Evolutionary conservation across 2,888 invertebrate genomes (phyloP).

Genomic region (Macrophya annulata): DNA sequence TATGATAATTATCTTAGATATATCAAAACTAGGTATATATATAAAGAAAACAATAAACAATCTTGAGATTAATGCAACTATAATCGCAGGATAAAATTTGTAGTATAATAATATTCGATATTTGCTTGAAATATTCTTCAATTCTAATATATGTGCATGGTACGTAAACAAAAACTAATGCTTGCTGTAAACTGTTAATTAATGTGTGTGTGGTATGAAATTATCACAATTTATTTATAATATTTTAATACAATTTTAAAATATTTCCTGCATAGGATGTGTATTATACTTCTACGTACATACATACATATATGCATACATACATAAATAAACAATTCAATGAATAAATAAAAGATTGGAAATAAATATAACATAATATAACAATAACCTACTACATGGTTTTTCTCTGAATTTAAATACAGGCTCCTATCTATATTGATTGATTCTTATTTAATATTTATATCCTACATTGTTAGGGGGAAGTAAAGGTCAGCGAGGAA

Average conservation of each 20-base stretch:
- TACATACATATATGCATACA: no score
- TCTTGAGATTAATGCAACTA: background rate
- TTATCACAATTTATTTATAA: background rate
- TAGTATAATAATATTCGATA: background rate
- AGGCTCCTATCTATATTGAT: background rate
- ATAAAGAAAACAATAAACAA: background rate
- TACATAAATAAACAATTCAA: background rate
- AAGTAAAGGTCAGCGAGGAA: constrained; percentile 85
- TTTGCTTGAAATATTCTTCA: background rate
- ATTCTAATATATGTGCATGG: constrained; percentile 15
- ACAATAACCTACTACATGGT: background rate
- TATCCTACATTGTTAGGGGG: constrained; percentile 77
- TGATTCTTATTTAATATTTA: constrained; percentile 12
- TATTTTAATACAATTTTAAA: background rate
- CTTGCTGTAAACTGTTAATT: background rate
- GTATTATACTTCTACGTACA: no score
- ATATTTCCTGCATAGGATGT: no score
- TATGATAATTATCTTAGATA: background rate
- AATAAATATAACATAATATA: background rate
- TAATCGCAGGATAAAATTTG: background rate
- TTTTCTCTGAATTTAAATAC: constrained; percentile 6
- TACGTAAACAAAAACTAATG: constrained; percentile 1
- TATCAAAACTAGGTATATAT: background rate
- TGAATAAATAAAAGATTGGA: background rate
- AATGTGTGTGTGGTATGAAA: background rate